Conservation (phyloP, 2,797 vertebrate species). For the Cetoscarus ocellatus region DNA sequence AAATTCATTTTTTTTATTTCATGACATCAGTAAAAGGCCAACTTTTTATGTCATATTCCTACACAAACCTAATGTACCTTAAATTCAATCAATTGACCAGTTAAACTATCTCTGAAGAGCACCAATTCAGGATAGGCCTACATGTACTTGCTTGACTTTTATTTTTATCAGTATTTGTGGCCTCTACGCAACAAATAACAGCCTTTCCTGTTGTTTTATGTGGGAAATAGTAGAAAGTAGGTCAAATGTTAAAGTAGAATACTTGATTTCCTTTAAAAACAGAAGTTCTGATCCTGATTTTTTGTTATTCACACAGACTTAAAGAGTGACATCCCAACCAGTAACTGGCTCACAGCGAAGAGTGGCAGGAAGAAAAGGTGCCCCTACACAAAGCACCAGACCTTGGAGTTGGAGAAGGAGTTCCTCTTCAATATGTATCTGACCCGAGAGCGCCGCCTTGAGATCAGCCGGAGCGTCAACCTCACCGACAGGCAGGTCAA, state of each 20-base stretch:
- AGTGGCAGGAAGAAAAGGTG: constrained; percentile 99
- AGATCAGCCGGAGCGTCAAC: constrained; percentile 99
- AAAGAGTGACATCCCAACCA: constrained; percentile 92
- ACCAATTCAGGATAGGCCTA: too few species aligned
- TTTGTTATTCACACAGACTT: constrained; percentile 84
- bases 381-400: constrained; percentile 99
- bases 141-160: too few species aligned
- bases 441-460: constrained; percentile 99
- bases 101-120: too few species aligned
- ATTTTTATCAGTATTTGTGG: too few species aligned
- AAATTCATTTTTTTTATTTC: too few species aligned
- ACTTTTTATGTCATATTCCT: too few species aligned
- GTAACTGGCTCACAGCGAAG: constrained; percentile 99
- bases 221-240: constrained; percentile 22
- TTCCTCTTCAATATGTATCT: constrained; percentile 99
- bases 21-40: too few species aligned
- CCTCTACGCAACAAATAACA: constrained; percentile 40
- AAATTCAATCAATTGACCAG: too few species aligned
- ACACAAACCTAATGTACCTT: too few species aligned
- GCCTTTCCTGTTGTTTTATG: constrained; percentile 43
- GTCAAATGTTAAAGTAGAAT: constrained; percentile 54
- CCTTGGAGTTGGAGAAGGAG: constrained; percentile 99
- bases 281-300: neutral
- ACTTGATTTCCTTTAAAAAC: constrained; percentile 26
- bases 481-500: constrained; percentile 99